Evolutionary conservation across 2,113 vertebrate species (phyloP).

Genomic region (Copsychus sechellarum): DNA sequence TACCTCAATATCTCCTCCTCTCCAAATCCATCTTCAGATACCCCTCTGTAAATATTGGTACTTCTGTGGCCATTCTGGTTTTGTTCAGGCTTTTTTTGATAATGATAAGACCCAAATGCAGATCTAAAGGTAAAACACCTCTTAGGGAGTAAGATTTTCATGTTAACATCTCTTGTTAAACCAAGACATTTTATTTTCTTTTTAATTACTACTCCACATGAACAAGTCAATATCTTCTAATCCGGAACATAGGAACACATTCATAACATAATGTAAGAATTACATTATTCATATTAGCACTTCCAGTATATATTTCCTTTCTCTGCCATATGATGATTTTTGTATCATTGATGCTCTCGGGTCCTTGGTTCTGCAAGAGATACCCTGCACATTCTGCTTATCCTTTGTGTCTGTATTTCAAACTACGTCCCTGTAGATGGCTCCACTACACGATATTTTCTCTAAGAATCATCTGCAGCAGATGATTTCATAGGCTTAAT

Average conservation of each 20-base stretch:
- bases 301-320: background rate
- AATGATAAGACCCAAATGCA: background rate
- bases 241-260: background rate
- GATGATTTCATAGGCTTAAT: background rate
- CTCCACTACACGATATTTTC: background rate
- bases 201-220: background rate
- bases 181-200: background rate
- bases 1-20: slow-evolving; percentile 45
- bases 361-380: background rate
- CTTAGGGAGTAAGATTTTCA: background rate
- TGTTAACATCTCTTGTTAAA: background rate
- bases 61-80: background rate
- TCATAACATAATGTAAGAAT: background rate
- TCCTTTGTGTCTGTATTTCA: background rate
- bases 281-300: background rate
- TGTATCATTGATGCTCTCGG: background rate
- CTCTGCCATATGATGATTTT: background rate
- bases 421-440: slow-evolving; percentile 28
- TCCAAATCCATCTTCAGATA: background rate
- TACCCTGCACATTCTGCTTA: background rate
- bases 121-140: background rate
- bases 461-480: background rate
- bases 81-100: background rate
- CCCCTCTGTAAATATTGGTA: background rate
- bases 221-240: background rate